These are phyloP conservation scores for Synergus umbraculus DNA, from an alignment of 2,888 invertebrate genomes.

Conservation along the genomic window DNA sequence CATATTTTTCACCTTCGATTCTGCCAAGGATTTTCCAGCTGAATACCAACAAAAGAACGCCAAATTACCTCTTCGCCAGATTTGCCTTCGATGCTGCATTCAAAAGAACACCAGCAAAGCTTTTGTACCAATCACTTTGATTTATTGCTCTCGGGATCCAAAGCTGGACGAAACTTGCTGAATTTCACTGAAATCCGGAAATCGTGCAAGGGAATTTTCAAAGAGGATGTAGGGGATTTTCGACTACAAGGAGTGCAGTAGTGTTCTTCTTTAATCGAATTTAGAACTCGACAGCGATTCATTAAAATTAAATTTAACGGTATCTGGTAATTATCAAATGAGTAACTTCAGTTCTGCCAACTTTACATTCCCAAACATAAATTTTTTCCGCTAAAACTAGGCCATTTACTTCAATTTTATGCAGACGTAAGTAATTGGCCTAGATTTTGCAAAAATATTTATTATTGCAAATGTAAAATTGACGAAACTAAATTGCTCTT, in stretches of 20 bases:
- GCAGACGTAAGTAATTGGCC: too few species aligned
- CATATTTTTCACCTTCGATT: constrained; percentile 36
- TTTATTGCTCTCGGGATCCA: constrained; percentile 35
- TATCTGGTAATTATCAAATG: too few species aligned
- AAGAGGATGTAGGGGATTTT: constrained; percentile 19
- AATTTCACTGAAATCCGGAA: constrained; percentile 28
- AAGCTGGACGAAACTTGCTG: constrained; percentile 36
- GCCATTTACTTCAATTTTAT: too few species aligned
- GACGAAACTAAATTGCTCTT: too few species aligned
- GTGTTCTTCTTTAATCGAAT: background rate
- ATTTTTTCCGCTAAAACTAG: too few species aligned
- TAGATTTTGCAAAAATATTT: too few species aligned
- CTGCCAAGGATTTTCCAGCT: constrained; percentile 32
- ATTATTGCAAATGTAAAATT: too few species aligned
- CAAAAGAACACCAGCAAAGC: constrained; percentile 38
- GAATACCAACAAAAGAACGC: constrained; percentile 39
- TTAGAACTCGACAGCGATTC: background rate
- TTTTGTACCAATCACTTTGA: constrained; percentile 40
- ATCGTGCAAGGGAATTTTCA: background rate
- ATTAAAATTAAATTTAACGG: background rate
- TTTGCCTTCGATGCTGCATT: constrained; percentile 41
- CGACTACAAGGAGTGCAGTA: constrained; percentile 11
- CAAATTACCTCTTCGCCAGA: constrained; percentile 40
- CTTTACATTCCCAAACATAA: too few species aligned
- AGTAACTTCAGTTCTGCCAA: too few species aligned